Conservation (phyloP, 2,113 vertebrate genomes). For the Jaculus jaculus region DNA sequence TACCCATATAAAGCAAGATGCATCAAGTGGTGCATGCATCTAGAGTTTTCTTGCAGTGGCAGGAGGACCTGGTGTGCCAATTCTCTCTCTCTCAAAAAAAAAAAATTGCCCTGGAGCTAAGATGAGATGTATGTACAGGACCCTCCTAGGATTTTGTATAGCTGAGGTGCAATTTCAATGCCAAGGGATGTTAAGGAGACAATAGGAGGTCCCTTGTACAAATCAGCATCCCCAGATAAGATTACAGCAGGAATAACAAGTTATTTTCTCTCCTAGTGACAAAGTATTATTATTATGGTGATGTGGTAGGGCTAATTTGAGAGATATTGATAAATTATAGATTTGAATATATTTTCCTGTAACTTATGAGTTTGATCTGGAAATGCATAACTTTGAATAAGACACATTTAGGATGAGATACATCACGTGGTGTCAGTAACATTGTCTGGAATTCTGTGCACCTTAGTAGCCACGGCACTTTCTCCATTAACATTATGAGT, state of each 20-base stretch:
- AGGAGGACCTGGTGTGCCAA: too few relatives aligned
- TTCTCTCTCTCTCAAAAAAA: neutral
- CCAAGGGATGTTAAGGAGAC: neutral
- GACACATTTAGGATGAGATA: constrained; percentile 28
- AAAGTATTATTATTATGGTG: neutral
- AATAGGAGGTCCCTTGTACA: neutral
- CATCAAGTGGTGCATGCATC: too few relatives aligned
- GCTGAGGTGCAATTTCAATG: neutral
- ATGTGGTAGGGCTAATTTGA: neutral
- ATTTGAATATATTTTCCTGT: neutral
- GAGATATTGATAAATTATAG: neutral
- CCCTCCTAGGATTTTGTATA: neutral
- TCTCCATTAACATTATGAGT: neutral
- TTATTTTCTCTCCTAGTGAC: neutral
- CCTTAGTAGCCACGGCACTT: neutral
- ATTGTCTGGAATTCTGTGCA: constrained; percentile 18
- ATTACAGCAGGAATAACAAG: neutral
- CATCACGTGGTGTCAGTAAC: neutral
- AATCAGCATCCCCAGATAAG: neutral
- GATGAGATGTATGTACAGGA: neutral
- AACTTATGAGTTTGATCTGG: constrained; percentile 2
- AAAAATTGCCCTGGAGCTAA: neutral
- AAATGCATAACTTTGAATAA: constrained; percentile 11
- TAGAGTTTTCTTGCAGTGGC: too few relatives aligned
- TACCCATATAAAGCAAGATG: too few relatives aligned